phyloP scores from a whole-genome alignment of 2,888 invertebrate genomes.

The Dynastes grantii region DNA sequence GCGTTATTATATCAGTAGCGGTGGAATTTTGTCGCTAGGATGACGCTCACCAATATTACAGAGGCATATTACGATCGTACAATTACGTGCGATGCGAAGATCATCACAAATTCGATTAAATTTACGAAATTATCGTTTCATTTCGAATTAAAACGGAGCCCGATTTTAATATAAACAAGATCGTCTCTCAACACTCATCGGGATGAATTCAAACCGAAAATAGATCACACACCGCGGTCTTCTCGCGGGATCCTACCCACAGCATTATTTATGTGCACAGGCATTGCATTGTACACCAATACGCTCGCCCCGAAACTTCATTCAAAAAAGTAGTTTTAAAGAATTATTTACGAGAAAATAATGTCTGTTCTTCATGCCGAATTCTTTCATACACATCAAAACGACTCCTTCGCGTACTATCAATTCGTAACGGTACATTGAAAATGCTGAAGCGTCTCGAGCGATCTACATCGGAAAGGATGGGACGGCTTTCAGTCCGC shows the following conservation, averaged over 20 bases:
- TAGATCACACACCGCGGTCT: constrained; percentile 26
- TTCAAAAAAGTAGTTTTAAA: neutral
- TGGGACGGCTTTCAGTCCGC: constrained; percentile 15
- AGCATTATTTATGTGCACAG: constrained; percentile 23
- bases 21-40: neutral
- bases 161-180: constrained; percentile 18
- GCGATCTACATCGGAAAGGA: constrained; percentile 32
- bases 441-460: constrained; percentile 27
- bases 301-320: constrained; percentile 10
- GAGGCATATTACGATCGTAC: neutral
- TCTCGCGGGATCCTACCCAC: constrained; percentile 7
- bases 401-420: constrained; percentile 9
- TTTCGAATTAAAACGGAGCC: constrained; percentile 1
- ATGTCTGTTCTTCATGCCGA: constrained; percentile 9
- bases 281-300: constrained; percentile 19
- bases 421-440: constrained; percentile 3
- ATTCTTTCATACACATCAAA: neutral
- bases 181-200: constrained; percentile 21
- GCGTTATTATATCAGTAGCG: neutral
- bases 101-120: constrained; percentile 19
- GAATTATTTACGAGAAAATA: constrained; percentile 11
- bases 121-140: constrained; percentile 17
- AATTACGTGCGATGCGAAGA: neutral
- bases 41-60: constrained; percentile 11
- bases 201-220: constrained; percentile 22